Evolutionary conservation across 2,888 invertebrate species (phyloP), one percentile per base, ranked within the genome.

Genomic region (Tetragonula carbonaria): DNA sequence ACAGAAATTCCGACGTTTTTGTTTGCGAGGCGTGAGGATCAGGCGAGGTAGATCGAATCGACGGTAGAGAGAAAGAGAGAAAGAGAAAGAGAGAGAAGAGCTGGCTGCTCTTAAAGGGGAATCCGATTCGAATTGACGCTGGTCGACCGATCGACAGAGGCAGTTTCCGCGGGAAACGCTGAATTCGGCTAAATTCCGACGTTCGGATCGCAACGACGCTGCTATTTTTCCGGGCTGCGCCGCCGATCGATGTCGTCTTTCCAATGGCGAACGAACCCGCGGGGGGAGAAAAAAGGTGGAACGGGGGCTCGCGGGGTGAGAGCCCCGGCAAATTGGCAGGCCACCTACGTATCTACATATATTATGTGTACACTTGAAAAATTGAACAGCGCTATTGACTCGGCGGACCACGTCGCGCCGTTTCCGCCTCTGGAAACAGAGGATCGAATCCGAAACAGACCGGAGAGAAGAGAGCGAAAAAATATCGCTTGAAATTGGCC

Each of bases 291-390:
- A 45, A 11, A 2, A 2, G 33, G 33, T 0, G 45, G 18, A 28
- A 28, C 28, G 28, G 28, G 33, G 74, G 45, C 38, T 13, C 65
- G 21, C 53, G 57, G 16, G 11, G n/a, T 28, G 50, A 50, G 63
- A 74, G 50, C 62, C 55, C 50, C 59, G 77, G n/a, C 74, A 78
- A 84, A 84, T 84, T 84, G 84, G 82, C 82, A 77, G 50, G 50
- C 66, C 74, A 45, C 63, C 82, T 68, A 59, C 77, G 82, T 65
- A 82, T 80, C 77, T 62, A 18, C 82, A 77, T 82, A 74, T 74
- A 84, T 82, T 82, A 82, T 82, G 77, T 71, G 82, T 74, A 71
- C 77, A 59, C 65, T 78, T 66, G 14, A 78, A 82, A 84, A 84
- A 74, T 78, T 82, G 77, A 82, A 77, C 57, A 16, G 16, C 45